Evolutionary conservation across 2,113 vertebrate species (phyloP), one percentile per base, ranked within the genome.

Genomic region (Xenus cinereus): DNA sequence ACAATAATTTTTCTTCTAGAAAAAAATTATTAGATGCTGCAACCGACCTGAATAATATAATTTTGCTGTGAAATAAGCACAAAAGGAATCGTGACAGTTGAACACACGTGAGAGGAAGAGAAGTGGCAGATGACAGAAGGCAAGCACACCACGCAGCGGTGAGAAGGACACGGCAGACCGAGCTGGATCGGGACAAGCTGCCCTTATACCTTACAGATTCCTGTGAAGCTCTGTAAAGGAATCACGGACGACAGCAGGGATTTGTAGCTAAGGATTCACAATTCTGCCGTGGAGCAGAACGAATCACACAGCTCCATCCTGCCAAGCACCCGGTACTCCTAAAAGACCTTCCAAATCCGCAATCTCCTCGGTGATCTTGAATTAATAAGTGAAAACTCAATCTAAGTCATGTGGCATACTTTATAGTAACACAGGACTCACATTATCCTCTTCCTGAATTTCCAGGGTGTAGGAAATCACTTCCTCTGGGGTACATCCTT

Each of bases 381-480:
- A 68, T 18, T 45, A 64, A 43, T 32, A 93, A 85, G 45, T 23
- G 39, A 46, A 78, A 91, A 48, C 5, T 60, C 74, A 27, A 13
- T 3, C 21, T 35, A 30, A 69, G 32, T 5, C 27, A 4, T 0
- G 33, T 59, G 56, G 33, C 41, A 15, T 8, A 37, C 26, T 60
- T 77, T 1, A 21, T 0, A 69, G 51, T 28, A 57, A n/a, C 2
- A 20, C 3, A 9, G 45, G 28, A 95, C 99, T 98, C 93, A 99
- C 99, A 83, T 98, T 98, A 95, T 98, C 99, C 32, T 99, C 99
- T 75, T 99, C 99, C 97, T 99, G 99, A 96, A 99, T 99, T 98
- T 99, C 99, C 84, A 99, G 97, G 33, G 98, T 99, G 97, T 99
- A 99, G 74, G 99, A 99, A 93, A 99, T 98, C 53, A 97, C 98